Evolutionary conservation across 2,888 invertebrate species (phyloP).

Genomic region (Meganola albula): DNA sequence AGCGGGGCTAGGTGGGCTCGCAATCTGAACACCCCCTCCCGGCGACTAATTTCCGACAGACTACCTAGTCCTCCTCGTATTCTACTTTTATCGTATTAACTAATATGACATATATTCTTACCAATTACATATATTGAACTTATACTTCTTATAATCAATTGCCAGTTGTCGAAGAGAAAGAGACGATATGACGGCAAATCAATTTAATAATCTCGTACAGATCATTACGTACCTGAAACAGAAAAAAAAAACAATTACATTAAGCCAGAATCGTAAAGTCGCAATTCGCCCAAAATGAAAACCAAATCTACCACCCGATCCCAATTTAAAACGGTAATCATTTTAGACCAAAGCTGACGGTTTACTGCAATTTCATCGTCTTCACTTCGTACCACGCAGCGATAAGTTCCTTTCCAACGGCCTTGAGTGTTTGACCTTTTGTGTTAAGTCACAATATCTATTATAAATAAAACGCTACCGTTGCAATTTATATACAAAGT

Average conservation of each 20-base stretch:
- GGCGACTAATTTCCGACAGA: constrained; percentile 73
- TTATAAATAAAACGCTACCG: constrained; percentile 15
- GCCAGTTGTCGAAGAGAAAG: too few species aligned
- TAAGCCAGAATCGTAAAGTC: constrained; percentile 25
- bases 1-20: constrained; percentile 33
- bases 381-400: constrained; percentile 58
- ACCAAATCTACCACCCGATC: constrained; percentile 19
- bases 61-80: constrained; percentile 43
- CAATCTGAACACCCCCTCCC: constrained; percentile 51
- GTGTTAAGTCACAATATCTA: constrained; percentile 35
- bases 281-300: constrained; percentile 17
- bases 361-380: constrained; percentile 58
- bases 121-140: too few species aligned
- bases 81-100: too few species aligned
- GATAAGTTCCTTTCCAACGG: constrained; percentile 61
- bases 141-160: constrained; percentile 8
- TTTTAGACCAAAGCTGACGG: constrained; percentile 49
- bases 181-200: too few species aligned
- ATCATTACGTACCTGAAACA: constrained; percentile 45
- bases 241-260: constrained; percentile 16
- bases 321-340: constrained; percentile 47
- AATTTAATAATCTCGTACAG: too few species aligned
- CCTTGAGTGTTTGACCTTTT: constrained; percentile 70
- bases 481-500: constrained; percentile 11
- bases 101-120: too few species aligned